phyloP scores from a whole-genome alignment of 2,888 invertebrate genomes.

The Phlogophora meticulosa region DNA sequence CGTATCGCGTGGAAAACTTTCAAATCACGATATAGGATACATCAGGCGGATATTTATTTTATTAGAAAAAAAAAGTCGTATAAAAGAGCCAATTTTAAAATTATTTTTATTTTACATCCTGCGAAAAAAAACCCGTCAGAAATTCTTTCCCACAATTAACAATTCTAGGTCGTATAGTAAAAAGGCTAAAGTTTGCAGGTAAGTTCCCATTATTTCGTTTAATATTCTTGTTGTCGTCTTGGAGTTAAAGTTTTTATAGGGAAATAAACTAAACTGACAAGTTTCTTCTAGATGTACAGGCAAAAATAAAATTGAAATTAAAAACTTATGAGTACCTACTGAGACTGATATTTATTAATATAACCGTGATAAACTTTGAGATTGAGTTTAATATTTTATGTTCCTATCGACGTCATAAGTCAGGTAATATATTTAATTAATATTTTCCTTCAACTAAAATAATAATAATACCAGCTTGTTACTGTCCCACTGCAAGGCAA shows the following conservation, averaged over 20 bases:
- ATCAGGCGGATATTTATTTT: too few species aligned
- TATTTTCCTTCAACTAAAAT: too few species aligned
- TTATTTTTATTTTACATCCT: too few species aligned
- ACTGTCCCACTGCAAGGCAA: too few species aligned
- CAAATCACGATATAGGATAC: too few species aligned
- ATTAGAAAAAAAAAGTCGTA: too few species aligned
- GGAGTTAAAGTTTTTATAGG: slow-evolving; percentile 34
- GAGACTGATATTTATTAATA: neutral
- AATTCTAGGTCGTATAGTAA: slow-evolving; percentile 1
- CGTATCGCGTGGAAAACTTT: too few species aligned
- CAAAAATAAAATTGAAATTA: slow-evolving; percentile 7
- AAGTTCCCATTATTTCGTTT: slow-evolving; percentile 25
- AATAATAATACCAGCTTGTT: too few species aligned
- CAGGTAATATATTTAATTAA: neutral
- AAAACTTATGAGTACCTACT: slow-evolving; percentile 23
- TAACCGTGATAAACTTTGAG: neutral
- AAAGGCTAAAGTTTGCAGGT: slow-evolving; percentile 19
- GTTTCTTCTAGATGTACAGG: neutral
- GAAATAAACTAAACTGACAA: slow-evolving; percentile 40
- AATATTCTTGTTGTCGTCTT: slow-evolving; percentile 39
- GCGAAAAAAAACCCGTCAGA: too few species aligned
- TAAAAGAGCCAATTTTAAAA: too few species aligned
- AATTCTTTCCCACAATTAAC: slow-evolving; percentile 19
- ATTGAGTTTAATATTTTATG: neutral
- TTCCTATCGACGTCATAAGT: neutral